A percentile compares a stretch with the other conserved stretches of the same genome.
phyloP scores from a whole-genome alignment of 2,888 invertebrate species.

The Argynnis bischoffii region DNA sequence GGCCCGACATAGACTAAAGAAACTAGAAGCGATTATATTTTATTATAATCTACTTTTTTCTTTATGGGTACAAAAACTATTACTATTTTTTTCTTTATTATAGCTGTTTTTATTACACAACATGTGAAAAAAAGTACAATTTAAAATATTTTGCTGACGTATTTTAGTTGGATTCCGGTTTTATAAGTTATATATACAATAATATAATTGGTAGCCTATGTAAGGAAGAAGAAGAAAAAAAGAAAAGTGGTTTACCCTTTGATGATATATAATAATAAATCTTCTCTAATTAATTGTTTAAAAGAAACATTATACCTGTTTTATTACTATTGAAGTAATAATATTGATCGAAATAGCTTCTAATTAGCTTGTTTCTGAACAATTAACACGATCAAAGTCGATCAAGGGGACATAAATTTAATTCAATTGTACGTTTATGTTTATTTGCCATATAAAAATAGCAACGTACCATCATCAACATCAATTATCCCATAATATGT shows the following conservation, averaged over 20 bases:
- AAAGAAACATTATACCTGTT: neutral
- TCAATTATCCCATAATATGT: too few relatives aligned
- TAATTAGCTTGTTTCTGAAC: slow-evolving; percentile 9
- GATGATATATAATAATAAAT: slow-evolving; percentile 4
- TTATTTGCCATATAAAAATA: too few relatives aligned
- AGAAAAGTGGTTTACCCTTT: slow-evolving; percentile 14
- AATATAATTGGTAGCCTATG: too few relatives aligned
- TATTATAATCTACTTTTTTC: neutral
- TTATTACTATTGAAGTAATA: slow-evolving; percentile 6
- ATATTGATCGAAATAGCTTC: slow-evolving; percentile 1
- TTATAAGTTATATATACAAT: too few relatives aligned
- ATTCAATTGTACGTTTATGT: neutral
- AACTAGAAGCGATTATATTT: slow-evolving; percentile 44
- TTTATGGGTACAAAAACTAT: neutral
- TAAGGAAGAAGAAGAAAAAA: too few relatives aligned
- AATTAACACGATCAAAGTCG: slow-evolving; percentile 12
- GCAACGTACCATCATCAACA: too few relatives aligned
- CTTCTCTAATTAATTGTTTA: slow-evolving; percentile 2
- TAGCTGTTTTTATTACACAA: too few relatives aligned
- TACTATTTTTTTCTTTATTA: neutral
- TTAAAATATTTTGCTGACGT: too few relatives aligned
- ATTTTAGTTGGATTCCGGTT: too few relatives aligned
- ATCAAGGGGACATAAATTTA: slow-evolving; percentile 4
- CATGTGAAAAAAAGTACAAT: too few relatives aligned
- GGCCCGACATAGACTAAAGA: slow-evolving; percentile 41